Evolutionary conservation across 2,113 vertebrate genomes (phyloP).

Genomic region (Pituophis catenifer): DNA sequence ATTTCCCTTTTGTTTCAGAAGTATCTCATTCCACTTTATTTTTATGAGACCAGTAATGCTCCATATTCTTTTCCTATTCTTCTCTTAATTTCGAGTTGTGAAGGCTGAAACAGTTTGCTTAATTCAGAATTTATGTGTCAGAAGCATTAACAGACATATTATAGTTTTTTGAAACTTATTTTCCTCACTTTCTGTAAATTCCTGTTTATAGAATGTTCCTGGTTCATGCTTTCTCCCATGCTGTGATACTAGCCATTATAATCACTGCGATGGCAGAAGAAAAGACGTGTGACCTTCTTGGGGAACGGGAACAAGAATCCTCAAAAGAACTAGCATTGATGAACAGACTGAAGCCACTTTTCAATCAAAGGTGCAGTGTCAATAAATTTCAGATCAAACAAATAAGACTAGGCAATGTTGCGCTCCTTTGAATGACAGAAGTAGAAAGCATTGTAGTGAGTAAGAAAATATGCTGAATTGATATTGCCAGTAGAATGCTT

Average conservation of each 20-base stretch:
- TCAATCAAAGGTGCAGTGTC: constrained; percentile 60
- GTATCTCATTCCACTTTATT: neutral
- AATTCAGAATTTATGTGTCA: neutral
- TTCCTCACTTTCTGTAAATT: neutral
- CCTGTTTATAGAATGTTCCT: constrained; percentile 15
- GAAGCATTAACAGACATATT: neutral
- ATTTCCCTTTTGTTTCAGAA: neutral
- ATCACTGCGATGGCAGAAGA: constrained; percentile 40
- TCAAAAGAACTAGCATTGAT: constrained; percentile 66
- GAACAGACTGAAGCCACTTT: constrained; percentile 67
- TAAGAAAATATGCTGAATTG: neutral
- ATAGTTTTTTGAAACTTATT: constrained; percentile 11
- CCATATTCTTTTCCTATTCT: neutral
- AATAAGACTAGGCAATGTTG: neutral
- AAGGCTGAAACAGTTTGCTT: neutral
- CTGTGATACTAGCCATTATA: constrained; percentile 47
- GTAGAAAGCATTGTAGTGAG: neutral
- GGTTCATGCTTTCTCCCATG: constrained; percentile 36
- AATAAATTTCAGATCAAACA: accelerated
- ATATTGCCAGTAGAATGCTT: too few species aligned
- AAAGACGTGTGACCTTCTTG: constrained; percentile 69
- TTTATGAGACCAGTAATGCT: neutral
- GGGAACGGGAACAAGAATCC: constrained; percentile 65
- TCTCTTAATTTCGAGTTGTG: neutral
- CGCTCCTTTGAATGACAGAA: neutral